phyloP scores from a whole-genome alignment of 2,888 invertebrate genomes.

The Oscheius myriophilus region DNA sequence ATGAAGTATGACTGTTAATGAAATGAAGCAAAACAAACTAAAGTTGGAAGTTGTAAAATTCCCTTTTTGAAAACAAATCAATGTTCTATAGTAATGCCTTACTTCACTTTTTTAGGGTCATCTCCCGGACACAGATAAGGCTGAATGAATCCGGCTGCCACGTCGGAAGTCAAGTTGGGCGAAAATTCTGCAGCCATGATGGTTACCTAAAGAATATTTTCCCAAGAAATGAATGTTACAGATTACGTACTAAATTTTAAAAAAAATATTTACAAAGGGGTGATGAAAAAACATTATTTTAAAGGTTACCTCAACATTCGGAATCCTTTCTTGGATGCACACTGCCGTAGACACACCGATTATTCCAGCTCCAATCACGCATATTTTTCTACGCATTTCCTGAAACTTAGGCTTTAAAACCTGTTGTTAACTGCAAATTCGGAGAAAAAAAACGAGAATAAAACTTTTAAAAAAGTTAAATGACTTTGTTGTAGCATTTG shows the following conservation, averaged over 20 bases:
- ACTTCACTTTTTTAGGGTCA: too few species aligned
- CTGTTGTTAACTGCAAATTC: too few species aligned
- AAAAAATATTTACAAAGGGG: not conserved
- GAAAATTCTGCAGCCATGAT: constrained; percentile 69
- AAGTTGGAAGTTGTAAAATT: not conserved
- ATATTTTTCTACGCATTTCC: constrained; percentile 31
- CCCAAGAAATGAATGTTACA: not conserved
- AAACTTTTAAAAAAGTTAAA: too few species aligned
- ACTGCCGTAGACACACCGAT: constrained; percentile 49
- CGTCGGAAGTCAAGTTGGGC: constrained; percentile 69
- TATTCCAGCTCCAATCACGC: constrained; percentile 57
- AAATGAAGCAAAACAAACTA: too few species aligned
- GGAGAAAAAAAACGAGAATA: too few species aligned
- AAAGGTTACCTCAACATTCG: constrained; percentile 32
- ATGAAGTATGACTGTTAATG: too few species aligned
- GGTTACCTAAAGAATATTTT: constrained; percentile 62
- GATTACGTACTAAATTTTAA: not conserved
- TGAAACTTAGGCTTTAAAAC: too few species aligned
- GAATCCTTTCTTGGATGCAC: constrained; percentile 40
- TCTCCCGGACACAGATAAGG: constrained; percentile 55
- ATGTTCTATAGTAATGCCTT: constrained; percentile 25
- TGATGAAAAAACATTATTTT: not conserved
- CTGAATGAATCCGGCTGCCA: constrained; percentile 70
- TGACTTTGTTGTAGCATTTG: too few species aligned
- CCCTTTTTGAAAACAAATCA: not conserved